Evolutionary conservation across 2,888 invertebrate species (phyloP), one percentile per base, ranked within the genome.

Genomic region (Lepidocyrtinus sp.): DNA sequence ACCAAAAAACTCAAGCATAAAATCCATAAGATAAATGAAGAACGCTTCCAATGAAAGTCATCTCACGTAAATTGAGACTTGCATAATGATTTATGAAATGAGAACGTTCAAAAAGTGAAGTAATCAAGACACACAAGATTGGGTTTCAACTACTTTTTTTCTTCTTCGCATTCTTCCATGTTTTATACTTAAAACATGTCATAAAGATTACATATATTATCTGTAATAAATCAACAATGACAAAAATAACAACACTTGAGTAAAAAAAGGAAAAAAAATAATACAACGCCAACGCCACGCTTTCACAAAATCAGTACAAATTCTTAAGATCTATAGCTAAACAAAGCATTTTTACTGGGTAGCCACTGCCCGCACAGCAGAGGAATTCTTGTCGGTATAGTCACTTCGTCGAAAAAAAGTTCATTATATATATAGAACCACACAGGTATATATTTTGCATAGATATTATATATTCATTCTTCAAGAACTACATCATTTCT

Each of bases 91-190:
- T n/a, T 62, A 17, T 12, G 19, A 25, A 63, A 63, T 2, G 63
- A 63, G 63, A 2, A 63, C 21, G 19, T 17, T 7, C 9, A 59
- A 17, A 7, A 17, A 19, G 22, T 1, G 25, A 63, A 15, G 22
- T 22, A 2, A 25, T 7, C n/a, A 63, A 15, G 61, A 70, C 21
- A 68, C 15, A n/a, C 50, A 2, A 46, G 17, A 5, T 62, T 50
- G 22, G 55, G 21, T 36, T 61, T 61, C 27, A 26, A 1, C 15
- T 62, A 26, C 50, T 69, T 27, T 67, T 67, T 75, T 62, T 69
- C 63, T 70, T 76, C 64, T 76, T 70, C 64, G 50, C 70, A 76
- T 70, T 76, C 70, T 76, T 70, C 64, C 70, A 76, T 71, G 46
- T 70, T 76, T 70, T 59, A 9, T 27, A 63, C 55, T 64, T 26